These are phyloP conservation scores for Nasonia giraulti DNA, from an alignment of 1,140 invertebrate species.

Conservation along the genomic window DNA sequence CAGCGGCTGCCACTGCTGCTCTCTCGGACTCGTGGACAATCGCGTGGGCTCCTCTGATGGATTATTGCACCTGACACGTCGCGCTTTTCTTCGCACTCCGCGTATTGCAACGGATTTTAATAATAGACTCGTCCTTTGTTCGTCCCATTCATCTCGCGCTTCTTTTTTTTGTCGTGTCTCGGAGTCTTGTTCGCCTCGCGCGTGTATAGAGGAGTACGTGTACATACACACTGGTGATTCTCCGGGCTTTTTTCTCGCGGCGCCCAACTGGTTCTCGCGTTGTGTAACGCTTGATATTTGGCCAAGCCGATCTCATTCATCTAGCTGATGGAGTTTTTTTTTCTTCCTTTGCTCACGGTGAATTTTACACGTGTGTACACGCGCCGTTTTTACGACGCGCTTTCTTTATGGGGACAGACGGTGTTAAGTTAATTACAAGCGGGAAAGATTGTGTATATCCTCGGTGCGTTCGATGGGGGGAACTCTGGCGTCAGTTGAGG, in stretches of 20 bases:
- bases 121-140: background rate
- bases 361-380: background rate
- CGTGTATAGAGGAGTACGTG: too few relatives aligned
- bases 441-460: background rate
- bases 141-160: background rate
- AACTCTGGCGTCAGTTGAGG: background rate
- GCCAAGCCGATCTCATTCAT: background rate
- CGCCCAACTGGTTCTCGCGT: background rate
- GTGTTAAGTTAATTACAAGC: background rate
- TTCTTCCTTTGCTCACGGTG: background rate
- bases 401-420: background rate
- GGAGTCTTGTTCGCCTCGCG: too few relatives aligned
- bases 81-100: background rate
- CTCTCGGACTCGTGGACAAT: slow-evolving; percentile 9
- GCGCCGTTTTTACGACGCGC: background rate
- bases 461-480: background rate
- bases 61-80: background rate
- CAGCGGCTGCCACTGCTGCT: background rate
- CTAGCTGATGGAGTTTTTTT: background rate
- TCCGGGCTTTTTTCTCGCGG: background rate
- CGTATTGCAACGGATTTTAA: background rate
- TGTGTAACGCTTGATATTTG: background rate
- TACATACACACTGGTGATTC: too few relatives aligned
- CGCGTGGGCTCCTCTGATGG: background rate
- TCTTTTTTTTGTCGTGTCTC: too few relatives aligned